Evolutionary conservation across 2,113 vertebrate species (phyloP), one percentile per base, ranked within the genome.

Genomic region (Nymphicus hollandicus): DNA sequence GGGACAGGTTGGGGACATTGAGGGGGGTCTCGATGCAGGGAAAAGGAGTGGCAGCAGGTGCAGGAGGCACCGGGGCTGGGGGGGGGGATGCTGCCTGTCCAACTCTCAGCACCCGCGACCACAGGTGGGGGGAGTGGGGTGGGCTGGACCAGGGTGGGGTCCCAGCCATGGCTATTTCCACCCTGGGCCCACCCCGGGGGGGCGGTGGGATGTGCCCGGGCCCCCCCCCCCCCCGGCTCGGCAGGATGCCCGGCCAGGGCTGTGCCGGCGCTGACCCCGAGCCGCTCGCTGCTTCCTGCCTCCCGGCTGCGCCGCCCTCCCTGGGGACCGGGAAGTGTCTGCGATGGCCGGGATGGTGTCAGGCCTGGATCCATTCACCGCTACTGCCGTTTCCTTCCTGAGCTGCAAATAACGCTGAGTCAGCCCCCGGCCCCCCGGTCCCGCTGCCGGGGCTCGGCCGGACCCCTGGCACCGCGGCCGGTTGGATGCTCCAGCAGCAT

Each of bases 341-440:
- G 91, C 44, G 83, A 17, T 85, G 83, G 64, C 44, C 2, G 70
- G n/a, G 89, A 68, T 41, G 74, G 86, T 86, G 93, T 85, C 89
- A 41, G 55, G 56, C 86, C 93, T 4, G n/a, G 53, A 93, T 53
- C 93, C 88, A 43, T 63, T 93, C 95, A 63, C 93, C 29, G 83
- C 93, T 94, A 71, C 95, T 55, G 86, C 41, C 17, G 86, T 87
- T 96, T 96, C 93, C 95, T 95, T 96, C 95, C 91, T 88, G 93
- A 95, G 79, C 93, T 46, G 93, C 89, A 92, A 96, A 95, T 90
- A 96, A 73, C 60, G 2, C 39, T 89, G 95, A 95, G 77, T 91
- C 95, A 83, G 43, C 52, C 70, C 56, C n/a, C 29, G 10, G 37
- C 23, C 47, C 25, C 17, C 71, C 35, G 2, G 10, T 8, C 33